A percentile compares a stretch with the other conserved stretches of the same genome.
phyloP scores from a whole-genome alignment of 2,797 vertebrate genomes.

The Triplophysa bombifrons region DNA sequence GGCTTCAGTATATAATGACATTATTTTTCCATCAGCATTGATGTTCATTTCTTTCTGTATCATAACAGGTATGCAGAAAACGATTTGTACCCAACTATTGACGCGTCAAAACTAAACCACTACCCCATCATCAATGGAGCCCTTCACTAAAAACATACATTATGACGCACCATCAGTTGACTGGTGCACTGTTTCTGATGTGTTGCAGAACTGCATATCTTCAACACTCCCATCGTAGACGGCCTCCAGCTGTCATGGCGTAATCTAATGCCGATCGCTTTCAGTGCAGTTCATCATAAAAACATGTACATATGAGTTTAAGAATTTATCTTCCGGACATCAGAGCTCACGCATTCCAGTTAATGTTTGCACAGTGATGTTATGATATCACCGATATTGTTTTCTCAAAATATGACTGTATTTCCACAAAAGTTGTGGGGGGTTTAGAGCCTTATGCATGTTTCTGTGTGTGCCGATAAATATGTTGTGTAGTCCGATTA shows the following conservation, averaged over 20 bases:
- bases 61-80: not conserved
- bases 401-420: conserved; percentile 28
- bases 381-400: conserved; percentile 11
- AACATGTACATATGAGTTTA: not conserved
- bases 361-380: conserved; percentile 10
- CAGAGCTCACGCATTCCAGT: conserved; percentile 18
- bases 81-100: not conserved
- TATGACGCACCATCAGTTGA: not conserved
- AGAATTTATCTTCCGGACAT: conserved; percentile 26
- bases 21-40: too few relatives aligned
- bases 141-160: not conserved
- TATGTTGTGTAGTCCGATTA: conserved; percentile 26
- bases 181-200: not conserved
- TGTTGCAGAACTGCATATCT: not conserved
- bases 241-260: not conserved
- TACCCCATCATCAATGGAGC: not conserved
- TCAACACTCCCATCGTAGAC: not conserved
- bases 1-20: not conserved
- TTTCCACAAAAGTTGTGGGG: not conserved
- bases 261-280: not conserved
- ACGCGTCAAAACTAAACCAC: not conserved
- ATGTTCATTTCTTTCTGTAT: not conserved
- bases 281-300: conserved; percentile 6
- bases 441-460: not conserved
- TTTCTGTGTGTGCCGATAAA: conserved; percentile 28